Evolutionary conservation across 2,113 vertebrate genomes (phyloP).

Genomic region (Elanus axillaris): DNA sequence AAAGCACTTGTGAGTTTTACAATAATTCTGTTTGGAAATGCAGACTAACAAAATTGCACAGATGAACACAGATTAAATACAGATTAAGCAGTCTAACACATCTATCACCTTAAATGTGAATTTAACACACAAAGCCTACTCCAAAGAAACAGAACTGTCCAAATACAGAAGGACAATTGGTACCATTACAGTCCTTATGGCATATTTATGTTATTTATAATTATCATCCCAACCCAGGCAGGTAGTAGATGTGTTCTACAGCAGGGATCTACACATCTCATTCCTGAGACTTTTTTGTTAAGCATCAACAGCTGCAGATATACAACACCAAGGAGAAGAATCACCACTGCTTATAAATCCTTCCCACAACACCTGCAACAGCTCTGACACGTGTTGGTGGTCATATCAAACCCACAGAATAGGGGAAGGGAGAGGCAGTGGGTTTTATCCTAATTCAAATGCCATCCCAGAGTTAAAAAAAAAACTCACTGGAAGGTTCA

Average conservation of each 20-base stretch:
- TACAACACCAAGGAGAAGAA: background rate
- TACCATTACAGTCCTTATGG: background rate
- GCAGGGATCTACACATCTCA: background rate
- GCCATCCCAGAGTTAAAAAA: background rate
- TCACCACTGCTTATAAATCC: background rate
- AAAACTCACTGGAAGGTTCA: conserved; percentile 49
- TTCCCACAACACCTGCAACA: background rate
- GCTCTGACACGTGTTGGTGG: background rate
- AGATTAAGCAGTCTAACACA: background rate
- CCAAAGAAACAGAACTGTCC: background rate
- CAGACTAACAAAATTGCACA: background rate
- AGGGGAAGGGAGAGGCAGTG: background rate
- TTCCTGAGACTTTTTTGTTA: background rate
- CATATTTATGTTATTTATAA: background rate
- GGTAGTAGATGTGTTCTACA: background rate
- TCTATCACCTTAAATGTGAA: background rate
- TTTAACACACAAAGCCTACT: background rate
- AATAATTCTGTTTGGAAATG: background rate
- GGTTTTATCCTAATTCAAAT: background rate
- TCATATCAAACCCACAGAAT: background rate
- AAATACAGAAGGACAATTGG: background rate
- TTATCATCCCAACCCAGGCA: background rate
- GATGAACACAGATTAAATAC: background rate
- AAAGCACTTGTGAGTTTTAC: background rate
- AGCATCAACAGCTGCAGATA: background rate